phyloP scores from a whole-genome alignment of 2,113 vertebrate genomes.

The Lota lota region DNA sequence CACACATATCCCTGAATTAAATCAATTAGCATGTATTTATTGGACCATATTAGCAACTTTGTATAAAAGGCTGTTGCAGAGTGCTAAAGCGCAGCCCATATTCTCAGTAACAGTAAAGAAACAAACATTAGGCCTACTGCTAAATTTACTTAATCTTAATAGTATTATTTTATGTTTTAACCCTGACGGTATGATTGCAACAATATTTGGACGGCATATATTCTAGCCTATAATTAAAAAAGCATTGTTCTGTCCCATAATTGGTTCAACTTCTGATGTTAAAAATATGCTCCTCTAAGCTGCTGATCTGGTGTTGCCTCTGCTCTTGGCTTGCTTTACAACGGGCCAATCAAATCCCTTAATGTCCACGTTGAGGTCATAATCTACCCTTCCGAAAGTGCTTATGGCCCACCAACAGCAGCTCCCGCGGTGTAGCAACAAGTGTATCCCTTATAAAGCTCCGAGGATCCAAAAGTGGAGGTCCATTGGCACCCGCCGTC shows the following conservation, averaged over 20 bases:
- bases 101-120: not conserved
- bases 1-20: slow-evolving; percentile 57
- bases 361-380: slow-evolving; percentile 55
- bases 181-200: too few species aligned
- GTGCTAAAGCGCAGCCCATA: slow-evolving; percentile 31
- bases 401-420: slow-evolving; percentile 38
- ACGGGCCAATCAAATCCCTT: slow-evolving; percentile 47
- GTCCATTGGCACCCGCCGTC: slow-evolving; percentile 49
- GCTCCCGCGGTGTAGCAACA: slow-evolving; percentile 36
- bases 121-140: too few species aligned
- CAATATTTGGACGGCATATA: too few species aligned
- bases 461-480: slow-evolving; percentile 44
- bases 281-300: not conserved
- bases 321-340: slow-evolving; percentile 17
- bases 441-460: slow-evolving; percentile 43
- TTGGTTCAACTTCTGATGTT: slow-evolving; percentile 18
- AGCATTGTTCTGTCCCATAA: slow-evolving; percentile 20
- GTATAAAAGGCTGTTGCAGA: slow-evolving; percentile 42
- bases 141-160: too few species aligned
- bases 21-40: slow-evolving; percentile 67
- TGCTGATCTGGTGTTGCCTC: slow-evolving; percentile 17
- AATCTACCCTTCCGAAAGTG: slow-evolving; percentile 70
- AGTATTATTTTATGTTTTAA: too few species aligned
- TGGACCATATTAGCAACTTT: slow-evolving; percentile 42
- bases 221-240: not conserved